These are phyloP conservation scores for Pelmatolapia mariae DNA, from an alignment of 2,113 vertebrate species.

Conservation along the genomic window DNA sequence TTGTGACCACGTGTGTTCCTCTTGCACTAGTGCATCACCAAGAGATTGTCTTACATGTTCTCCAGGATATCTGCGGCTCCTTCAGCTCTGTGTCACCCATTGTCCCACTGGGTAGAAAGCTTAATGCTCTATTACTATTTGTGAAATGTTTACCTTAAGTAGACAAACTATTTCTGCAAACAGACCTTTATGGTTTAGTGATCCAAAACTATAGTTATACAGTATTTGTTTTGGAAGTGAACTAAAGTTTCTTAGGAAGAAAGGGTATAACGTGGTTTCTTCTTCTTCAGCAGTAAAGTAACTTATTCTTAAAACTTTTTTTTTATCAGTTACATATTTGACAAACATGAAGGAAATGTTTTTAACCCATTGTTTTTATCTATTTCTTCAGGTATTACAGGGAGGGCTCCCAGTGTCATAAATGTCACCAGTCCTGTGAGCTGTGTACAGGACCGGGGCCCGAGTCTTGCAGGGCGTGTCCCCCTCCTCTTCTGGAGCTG, in stretches of 20 bases:
- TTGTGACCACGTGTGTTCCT: constrained; percentile 67
- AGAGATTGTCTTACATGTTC: constrained; percentile 72
- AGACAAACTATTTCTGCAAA: background rate
- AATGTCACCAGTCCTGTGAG: constrained; percentile 62
- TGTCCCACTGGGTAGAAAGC: constrained; percentile 70
- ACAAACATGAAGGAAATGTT: background rate
- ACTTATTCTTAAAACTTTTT: background rate
- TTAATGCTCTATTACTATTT: background rate
- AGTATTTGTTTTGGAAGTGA: background rate
- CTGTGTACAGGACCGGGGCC: constrained; percentile 48
- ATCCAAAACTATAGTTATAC: background rate
- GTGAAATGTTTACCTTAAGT: background rate
- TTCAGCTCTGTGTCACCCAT: constrained; percentile 68
- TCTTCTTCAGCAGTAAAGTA: background rate
- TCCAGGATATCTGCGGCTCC: constrained; percentile 59
- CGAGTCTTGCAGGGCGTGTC: constrained; percentile 60
- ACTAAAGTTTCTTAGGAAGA: background rate
- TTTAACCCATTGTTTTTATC: background rate
- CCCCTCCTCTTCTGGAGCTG: constrained; percentile 52
- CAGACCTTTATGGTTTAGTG: background rate
- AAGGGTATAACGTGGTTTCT: background rate
- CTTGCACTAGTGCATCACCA: constrained; percentile 62
- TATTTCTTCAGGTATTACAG: constrained; percentile 57
- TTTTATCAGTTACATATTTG: background rate
- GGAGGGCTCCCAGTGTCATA: constrained; percentile 57